Base-by-base conservation (phyloP, 2,797 vertebrate genomes). In the Periophthalmus magnuspinnatus region DNA sequence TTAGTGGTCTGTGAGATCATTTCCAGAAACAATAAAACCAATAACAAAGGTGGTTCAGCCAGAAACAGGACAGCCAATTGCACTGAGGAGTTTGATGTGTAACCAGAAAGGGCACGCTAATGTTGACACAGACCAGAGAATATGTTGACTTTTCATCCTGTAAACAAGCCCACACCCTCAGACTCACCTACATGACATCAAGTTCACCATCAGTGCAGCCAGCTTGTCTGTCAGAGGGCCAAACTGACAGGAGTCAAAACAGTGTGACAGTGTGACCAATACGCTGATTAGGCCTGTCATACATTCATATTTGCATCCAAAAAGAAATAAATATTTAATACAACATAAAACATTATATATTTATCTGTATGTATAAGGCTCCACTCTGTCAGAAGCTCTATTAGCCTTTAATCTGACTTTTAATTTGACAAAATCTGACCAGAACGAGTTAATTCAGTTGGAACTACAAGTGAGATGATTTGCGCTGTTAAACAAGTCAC, bases 111-210 rank as follows among this genome's bases (percentile, higher is more conserved):
- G 41, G 71, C 68, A 71, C 70, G 65, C 67, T 71, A 38, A n/a
- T 83, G 83, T 78, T 86, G 71, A 84, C 83, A 74, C 34, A 75
- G 78, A 76, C 22, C 22, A 64, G 61, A 13, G 24, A 59, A 64
- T 45, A 10, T 83, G 69, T 82, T 85, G 75, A 73, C 78, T 71
- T 78, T 81, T 71, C 64, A 68, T 32, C 65, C 34, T 78, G 74
- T 83, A 71, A 78, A 76, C 70, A 75, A 74, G 66, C 59, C 50
- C 81, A 84, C 83, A 61, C 83, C 81, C 74, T 62, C 8, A 50
- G 45, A 50, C 11, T 67, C 70, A 57, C 59, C 55, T 13, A 0
- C 8, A 38, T 58, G 69, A 81, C 58, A 76, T 72, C 68, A 69
- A 78, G 66, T 22, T 47, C 13, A 22, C 28, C 57, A 54, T 24